Base-by-base conservation (phyloP, 2,113 vertebrate genomes). In the Cinclus mexicanus region DNA sequence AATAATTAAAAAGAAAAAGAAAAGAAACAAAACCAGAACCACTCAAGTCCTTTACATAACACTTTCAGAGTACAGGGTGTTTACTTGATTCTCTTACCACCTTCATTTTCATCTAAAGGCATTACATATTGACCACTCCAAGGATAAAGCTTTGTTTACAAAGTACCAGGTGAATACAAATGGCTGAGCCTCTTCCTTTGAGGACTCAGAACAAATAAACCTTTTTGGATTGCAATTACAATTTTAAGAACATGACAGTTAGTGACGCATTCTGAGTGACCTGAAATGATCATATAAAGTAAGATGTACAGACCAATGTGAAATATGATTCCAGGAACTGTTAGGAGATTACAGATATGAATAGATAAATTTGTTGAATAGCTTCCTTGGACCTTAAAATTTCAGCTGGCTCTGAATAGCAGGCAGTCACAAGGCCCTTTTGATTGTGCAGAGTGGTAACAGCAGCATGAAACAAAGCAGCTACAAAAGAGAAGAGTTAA, bases 151-250 rank as follows among this genome's bases (percentile, higher is more conserved):
- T 94, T 91, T 83, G 68, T 89, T 92, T 86, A 56, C 77, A 70
- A 83, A 94, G 79, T 63, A 49, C 49, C 28, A 81, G 17, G 44
- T 81, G 83, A 95, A 75, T 17, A 33, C 8, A 80, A 92, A 74
- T 55, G 64, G 29, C 19, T 65, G 20, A 33, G 61, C n/a, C 46
- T 83, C 82, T 49, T 85, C 47, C 49, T 78, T 52, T 74, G 33
- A 78, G 64, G 28, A 91, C 75, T 71, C 71, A 75, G 76, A 92
- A 93, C 47, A 95, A 94, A 65, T 22, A 90, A 83, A 22, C 42
- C 20, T n/a, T 71, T 71, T 83, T 44, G 35, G 33, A 68, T 17
- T 67, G 79, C 71, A 86, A 60, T 90, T 86, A 64, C 41, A n/a
- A 28, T 56, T 60, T 64, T 41, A 87, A 76, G 42, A 89, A 44